Percentiles rank a stretch among this genome's conserved stretches.
Conservation (phyloP, 2,113 vertebrate species). For the Circaetus cinerascens region DNA sequence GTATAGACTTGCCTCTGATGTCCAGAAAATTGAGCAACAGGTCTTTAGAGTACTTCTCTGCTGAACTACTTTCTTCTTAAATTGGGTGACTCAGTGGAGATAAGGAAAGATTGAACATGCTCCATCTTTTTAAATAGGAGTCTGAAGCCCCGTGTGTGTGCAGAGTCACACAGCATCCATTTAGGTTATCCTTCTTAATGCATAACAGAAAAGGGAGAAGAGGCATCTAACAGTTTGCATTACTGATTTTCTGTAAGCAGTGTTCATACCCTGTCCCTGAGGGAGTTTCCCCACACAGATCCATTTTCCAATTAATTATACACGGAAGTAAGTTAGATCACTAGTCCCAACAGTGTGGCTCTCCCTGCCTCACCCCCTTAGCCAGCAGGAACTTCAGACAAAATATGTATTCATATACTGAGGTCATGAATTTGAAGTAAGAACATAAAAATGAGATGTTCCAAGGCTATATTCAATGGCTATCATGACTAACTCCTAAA, state of each 20-base stretch:
- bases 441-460: neutral
- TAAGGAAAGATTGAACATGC: neutral
- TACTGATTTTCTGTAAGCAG: neutral
- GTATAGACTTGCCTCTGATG: neutral
- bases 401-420: neutral
- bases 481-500: neutral
- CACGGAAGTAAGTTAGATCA: neutral
- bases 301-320: neutral
- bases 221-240: neutral
- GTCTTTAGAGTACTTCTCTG: neutral
- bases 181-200: neutral
- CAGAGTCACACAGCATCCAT: neutral
- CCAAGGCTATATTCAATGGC: neutral
- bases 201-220: neutral
- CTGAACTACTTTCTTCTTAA: neutral
- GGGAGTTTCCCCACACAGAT: neutral
- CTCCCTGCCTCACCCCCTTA: neutral
- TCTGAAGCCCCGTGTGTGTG: neutral
- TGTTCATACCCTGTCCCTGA: neutral
- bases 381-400: neutral
- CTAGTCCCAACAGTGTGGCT: neutral
- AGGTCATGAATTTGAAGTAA: neutral
- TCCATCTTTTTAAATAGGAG: neutral
- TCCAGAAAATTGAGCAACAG: neutral
- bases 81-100: neutral